Evolutionary conservation across 2,113 vertebrate genomes (phyloP), one percentile per base, ranked within the genome.

Genomic region (Delphinapterus leucas): DNA sequence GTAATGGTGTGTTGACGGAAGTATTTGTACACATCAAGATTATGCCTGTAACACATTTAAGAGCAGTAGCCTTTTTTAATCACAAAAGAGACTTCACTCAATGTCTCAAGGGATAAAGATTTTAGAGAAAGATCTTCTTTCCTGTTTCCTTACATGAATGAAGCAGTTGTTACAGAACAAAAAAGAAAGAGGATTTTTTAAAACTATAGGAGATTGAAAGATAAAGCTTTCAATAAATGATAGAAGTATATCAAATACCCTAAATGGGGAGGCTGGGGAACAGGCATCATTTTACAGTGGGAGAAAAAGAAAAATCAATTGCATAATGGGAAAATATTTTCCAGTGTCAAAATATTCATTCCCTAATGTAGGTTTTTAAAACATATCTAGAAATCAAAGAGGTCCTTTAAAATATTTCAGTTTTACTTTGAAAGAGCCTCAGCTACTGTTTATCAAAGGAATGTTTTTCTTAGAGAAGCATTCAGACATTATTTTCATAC

Each of bases 31-130:
- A 97, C 93, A 84, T 86, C 84, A 95, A 96, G 82, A 98, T 96
- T 95, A 68, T 91, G 63, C 20, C 77, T 86, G 87, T 81, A 91
- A 96, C 96, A 96, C 82, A 83, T 95, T 97, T 90, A 90, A 97
- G 96, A 96, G 96, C 95, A 95, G 79, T 36, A 63, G 90, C 89
- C 97, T 95, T 97, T 93, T 98, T 96, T 60, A 92, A 96, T 95
- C 84, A 98, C 98, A 98, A 98, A 98, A 97, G 97, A 96, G 94
- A 97, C 96, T 98, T 98, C 85, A 98, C 94, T 96, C 95, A 97
- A 82, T 96, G 97, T 98, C 98, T 98, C 98, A 71, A 93, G 97
- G 95, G 97, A 98, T 77, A 89, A 71, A 95, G 77, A 96, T 79
- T 91, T 96, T 95, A 98, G 95, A 97, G 98, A 87, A 97, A 98